Conservation (phyloP, 2,113 vertebrate genomes). For the Megaceryle torquata region DNA sequence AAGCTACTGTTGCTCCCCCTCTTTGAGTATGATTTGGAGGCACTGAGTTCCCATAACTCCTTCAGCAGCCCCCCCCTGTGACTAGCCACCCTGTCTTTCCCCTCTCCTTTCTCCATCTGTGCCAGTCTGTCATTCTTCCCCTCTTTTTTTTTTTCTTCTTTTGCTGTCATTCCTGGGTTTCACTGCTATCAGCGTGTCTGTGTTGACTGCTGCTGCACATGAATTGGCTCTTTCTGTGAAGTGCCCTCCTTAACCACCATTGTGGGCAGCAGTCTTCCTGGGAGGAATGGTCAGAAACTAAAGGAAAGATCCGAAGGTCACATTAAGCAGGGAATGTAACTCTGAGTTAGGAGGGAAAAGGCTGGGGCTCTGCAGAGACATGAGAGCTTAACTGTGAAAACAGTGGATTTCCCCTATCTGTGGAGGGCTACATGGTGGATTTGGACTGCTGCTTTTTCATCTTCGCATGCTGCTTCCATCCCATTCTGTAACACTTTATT, state of each 20-base stretch:
- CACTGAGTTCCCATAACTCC: neutral
- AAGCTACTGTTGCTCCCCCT: neutral
- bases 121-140: neutral
- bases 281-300: neutral
- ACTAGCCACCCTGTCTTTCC: conserved; percentile 22
- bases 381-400: neutral
- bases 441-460: neutral
- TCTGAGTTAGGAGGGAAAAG: neutral
- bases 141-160: neutral
- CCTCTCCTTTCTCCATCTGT: conserved; percentile 13
- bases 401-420: fast-evolving
- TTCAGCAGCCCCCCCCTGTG: neutral
- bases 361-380: neutral
- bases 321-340: neutral
- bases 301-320: neutral
- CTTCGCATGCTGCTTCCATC: neutral
- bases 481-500: neutral
- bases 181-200: neutral
- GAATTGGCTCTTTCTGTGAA: neutral
- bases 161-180: conserved; percentile 1
- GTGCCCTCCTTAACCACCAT: neutral
- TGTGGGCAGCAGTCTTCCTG: neutral
- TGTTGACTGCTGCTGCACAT: neutral
- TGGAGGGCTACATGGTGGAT: neutral
- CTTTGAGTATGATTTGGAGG: neutral